Evolutionary conservation across 2,888 invertebrate species (phyloP).

Genomic region (Nemurella pictetii): DNA sequence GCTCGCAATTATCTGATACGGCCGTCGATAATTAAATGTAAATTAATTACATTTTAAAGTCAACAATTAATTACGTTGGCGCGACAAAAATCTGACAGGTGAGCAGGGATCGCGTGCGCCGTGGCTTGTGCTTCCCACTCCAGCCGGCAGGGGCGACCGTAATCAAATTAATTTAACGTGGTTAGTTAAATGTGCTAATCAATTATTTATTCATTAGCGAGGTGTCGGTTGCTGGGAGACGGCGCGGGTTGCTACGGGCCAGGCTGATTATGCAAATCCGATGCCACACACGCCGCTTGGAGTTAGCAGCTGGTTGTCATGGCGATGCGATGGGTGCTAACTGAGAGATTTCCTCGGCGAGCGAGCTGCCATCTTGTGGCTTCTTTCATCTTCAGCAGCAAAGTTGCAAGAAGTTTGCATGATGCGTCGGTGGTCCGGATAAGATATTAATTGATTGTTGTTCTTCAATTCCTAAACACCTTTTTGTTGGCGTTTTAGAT

Average conservation of each 20-base stretch:
- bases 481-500: too few species aligned
- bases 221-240: conserved; percentile 28
- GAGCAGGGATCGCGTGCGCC: background rate
- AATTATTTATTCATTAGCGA: conserved; percentile 32
- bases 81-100: conserved; percentile 33
- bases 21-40: conserved; percentile 17
- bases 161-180: conserved; percentile 29
- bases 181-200: conserved; percentile 30
- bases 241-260: background rate
- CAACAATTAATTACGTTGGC: conserved; percentile 16
- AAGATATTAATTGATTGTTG: too few species aligned
- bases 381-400: too few species aligned
- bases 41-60: conserved; percentile 29
- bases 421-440: too few species aligned
- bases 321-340: too few species aligned
- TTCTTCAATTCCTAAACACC: too few species aligned
- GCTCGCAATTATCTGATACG: background rate
- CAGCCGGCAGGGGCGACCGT: background rate
- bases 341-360: too few species aligned
- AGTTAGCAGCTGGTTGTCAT: background rate
- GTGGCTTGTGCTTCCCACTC: background rate
- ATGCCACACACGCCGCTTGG: background rate
- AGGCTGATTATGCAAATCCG: background rate
- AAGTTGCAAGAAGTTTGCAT: too few species aligned
- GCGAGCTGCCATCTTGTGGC: too few species aligned